phyloP scores from a whole-genome alignment of 2,797 vertebrate species.

The Mus caroli region DNA sequence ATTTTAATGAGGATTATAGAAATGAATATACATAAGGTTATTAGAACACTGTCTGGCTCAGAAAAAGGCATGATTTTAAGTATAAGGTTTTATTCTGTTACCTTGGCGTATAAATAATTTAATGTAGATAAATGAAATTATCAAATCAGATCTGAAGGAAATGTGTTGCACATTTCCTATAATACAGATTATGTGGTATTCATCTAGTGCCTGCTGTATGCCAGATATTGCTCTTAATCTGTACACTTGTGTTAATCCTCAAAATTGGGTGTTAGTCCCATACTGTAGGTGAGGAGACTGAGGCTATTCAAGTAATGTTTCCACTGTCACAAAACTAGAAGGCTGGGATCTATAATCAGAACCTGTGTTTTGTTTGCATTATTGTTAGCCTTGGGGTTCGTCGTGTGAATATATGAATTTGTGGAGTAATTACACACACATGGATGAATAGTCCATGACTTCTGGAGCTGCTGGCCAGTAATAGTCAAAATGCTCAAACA shows the following conservation, averaged over 20 bases:
- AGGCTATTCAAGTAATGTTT: conserved; percentile 65
- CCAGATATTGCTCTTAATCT: conserved; percentile 55
- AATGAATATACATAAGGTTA: conserved; percentile 53
- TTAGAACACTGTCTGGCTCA: conserved; percentile 61
- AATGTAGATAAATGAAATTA: conserved; percentile 63
- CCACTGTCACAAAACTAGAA: conserved; percentile 55
- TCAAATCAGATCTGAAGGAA: conserved; percentile 56
- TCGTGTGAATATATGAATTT: conserved; percentile 19
- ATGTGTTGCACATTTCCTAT: conserved; percentile 61
- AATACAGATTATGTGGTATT: conserved; percentile 61
- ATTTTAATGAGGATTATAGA: conserved; percentile 71
- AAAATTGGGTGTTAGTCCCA: conserved; percentile 47
- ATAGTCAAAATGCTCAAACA: conserved; percentile 31
- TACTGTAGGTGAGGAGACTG: conserved; percentile 65
- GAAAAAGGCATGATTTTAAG: conserved; percentile 56
- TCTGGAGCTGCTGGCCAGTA: conserved; percentile 54
- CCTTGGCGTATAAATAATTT: conserved; percentile 62
- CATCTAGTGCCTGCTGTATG: conserved; percentile 57
- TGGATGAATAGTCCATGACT: not conserved
- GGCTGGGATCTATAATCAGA: conserved; percentile 43
- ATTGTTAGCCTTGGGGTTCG: conserved; percentile 14
- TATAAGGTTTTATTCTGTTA: conserved; percentile 67
- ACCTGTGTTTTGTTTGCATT: conserved; percentile 21
- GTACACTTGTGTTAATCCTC: conserved; percentile 61
- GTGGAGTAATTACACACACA: not conserved